Conservation (phyloP, 2,797 vertebrate genomes). For the Acanthurus lineatus region DNA sequence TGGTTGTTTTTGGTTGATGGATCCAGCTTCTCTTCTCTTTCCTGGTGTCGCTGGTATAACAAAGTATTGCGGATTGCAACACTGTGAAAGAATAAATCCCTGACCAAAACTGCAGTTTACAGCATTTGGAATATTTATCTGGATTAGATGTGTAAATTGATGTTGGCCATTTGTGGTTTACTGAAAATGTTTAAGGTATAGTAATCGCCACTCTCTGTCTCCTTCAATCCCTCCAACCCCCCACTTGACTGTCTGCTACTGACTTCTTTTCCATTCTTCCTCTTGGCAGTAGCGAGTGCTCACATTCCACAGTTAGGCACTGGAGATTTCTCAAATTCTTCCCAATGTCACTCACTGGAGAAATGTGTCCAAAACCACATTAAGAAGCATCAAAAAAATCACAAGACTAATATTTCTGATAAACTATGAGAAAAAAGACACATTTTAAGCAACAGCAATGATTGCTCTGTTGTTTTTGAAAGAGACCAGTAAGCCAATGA, state of each 20-base stretch:
- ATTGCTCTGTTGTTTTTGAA: constrained; percentile 14
- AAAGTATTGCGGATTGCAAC: constrained; percentile 32
- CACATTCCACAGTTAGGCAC: constrained; percentile 78
- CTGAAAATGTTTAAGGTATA: constrained; percentile 25
- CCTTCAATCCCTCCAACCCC: constrained; percentile 7
- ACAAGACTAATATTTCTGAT: constrained; percentile 16
- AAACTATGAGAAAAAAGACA: not conserved
- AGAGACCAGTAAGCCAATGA: not conserved
- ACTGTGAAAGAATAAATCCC: not conserved
- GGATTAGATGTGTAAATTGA: constrained; percentile 11
- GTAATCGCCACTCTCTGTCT: constrained; percentile 32
- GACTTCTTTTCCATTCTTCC: constrained; percentile 74
- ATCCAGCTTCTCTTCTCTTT: constrained; percentile 42
- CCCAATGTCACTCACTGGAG: constrained; percentile 69
- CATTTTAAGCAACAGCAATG: not conserved
- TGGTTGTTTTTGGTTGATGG: constrained; percentile 67
- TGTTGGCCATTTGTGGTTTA: constrained; percentile 33
- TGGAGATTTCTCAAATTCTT: constrained; percentile 84
- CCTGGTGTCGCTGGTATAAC: constrained; percentile 13
- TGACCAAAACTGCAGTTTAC: constrained; percentile 18
- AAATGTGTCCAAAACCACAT: constrained; percentile 46
- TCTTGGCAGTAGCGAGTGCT: constrained; percentile 61
- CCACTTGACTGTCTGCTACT: constrained; percentile 39
- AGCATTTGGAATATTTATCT: constrained; percentile 32
- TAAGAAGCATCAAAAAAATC: constrained; percentile 35